These are phyloP conservation scores for Eclectus roratus DNA, from an alignment of 2,113 vertebrate species.

Conservation along the genomic window DNA sequence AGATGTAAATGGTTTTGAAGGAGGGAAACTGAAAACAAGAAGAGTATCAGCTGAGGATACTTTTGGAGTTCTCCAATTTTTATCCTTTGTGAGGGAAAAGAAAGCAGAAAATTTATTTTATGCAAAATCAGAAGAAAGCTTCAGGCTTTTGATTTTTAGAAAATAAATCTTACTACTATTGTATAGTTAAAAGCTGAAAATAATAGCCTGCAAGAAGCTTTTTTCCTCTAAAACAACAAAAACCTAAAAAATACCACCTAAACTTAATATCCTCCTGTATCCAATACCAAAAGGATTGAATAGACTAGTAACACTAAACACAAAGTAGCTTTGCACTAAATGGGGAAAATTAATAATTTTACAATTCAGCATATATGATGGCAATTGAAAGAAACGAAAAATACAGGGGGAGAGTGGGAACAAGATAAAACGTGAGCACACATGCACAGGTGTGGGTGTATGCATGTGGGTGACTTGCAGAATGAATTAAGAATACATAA, in stretches of 20 bases:
- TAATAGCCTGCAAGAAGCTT: not conserved
- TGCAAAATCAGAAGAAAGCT: not conserved
- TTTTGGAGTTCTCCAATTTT: not conserved
- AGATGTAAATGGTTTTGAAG: not conserved
- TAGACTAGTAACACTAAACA: not conserved
- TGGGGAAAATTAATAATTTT: not conserved
- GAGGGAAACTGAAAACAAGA: slow-evolving; percentile 2
- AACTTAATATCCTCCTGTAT: not conserved
- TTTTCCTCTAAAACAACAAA: not conserved
- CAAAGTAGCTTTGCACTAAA: slow-evolving; percentile 1
- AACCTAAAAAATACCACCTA: not conserved
- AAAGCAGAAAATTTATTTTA: not conserved
- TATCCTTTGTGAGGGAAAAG: not conserved
- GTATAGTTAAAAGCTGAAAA: slow-evolving; percentile 31
- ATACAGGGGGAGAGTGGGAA: not conserved
- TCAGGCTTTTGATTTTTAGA: not conserved
- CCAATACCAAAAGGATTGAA: not conserved
- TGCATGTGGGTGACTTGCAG: not conserved
- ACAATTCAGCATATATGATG: not conserved
- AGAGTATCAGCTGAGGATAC: not conserved
- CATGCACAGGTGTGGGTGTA: fast-evolving
- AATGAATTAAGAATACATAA: not conserved
- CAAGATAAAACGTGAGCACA: not conserved
- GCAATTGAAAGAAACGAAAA: not conserved
- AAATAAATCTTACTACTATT: not conserved